These are phyloP conservation scores for Clepsis dumicolana DNA, from an alignment of 2,888 invertebrate genomes.

Conservation along the genomic window DNA sequence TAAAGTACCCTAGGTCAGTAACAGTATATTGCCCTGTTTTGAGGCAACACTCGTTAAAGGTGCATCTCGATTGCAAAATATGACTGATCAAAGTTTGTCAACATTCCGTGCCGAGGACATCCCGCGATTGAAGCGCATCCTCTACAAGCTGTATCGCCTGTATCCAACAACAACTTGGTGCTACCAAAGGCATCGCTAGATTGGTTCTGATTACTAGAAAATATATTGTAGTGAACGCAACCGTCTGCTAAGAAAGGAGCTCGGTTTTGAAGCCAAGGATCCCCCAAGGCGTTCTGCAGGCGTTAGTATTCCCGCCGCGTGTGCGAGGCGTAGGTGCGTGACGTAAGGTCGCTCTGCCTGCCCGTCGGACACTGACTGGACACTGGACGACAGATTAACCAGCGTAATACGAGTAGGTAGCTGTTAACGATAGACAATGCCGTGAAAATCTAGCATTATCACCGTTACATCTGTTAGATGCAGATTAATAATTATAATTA, in stretches of 20 bases:
- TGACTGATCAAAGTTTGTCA: conserved; percentile 43
- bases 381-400: conserved; percentile 77
- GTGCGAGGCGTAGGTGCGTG: conserved; percentile 75
- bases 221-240: conserved; percentile 71
- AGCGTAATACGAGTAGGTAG: conserved; percentile 52
- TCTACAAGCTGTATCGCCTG: conserved; percentile 11
- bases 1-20: neutral
- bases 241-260: conserved; percentile 82
- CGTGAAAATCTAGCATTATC: conserved; percentile 13
- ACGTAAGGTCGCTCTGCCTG: conserved; percentile 81
- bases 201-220: conserved; percentile 58
- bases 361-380: conserved; percentile 69
- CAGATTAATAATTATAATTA: neutral
- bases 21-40: neutral
- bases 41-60: conserved; percentile 2
- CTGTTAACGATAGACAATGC: conserved; percentile 46
- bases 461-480: neutral
- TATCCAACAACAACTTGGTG: conserved; percentile 22
- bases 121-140: conserved; percentile 29
- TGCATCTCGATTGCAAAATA: conserved; percentile 28
- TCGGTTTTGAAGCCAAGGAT: conserved; percentile 86
- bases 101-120: conserved; percentile 37
- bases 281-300: conserved; percentile 80
- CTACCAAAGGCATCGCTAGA: conserved; percentile 22
- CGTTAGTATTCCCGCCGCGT: conserved; percentile 83